Conservation (phyloP, 2,797 vertebrate species). For the Crocodylus rhombifer region DNA sequence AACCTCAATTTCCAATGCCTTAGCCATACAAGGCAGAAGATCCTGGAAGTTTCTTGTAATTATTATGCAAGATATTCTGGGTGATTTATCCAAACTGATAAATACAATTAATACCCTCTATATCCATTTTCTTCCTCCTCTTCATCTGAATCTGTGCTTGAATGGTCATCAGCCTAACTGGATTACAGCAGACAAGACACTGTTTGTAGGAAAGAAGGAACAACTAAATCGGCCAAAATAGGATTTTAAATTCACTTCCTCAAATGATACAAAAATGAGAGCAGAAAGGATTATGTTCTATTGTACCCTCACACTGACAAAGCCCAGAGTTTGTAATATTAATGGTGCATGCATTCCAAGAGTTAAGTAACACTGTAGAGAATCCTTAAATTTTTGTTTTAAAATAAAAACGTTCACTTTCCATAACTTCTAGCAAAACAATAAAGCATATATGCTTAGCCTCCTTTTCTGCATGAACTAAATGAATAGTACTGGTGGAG, state of each 20-base stretch:
- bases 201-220: not conserved
- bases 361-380: not conserved
- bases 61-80: not conserved
- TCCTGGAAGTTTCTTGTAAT: not conserved
- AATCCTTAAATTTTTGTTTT: not conserved
- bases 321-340: not conserved
- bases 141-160: not conserved
- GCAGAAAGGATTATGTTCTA: not conserved
- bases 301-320: accelerated
- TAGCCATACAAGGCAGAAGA: not conserved
- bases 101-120: not conserved
- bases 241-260: not conserved
- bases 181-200: not conserved
- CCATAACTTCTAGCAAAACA: not conserved
- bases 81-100: not conserved
- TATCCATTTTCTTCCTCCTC: not conserved
- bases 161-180: not conserved
- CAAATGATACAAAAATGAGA: accelerated
- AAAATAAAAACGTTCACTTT: not conserved
- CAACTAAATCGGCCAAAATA: not conserved
- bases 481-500: not conserved
- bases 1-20: not conserved
- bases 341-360: not conserved
- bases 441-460: not conserved
- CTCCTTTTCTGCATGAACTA: not conserved